A percentile compares a stretch with the other conserved stretches of the same genome.
These are phyloP conservation scores for Cladorhizidae sp. DNA, from an alignment of 37 sponge, comb jelly and placozoan species.

Conservation along the genomic window DNA sequence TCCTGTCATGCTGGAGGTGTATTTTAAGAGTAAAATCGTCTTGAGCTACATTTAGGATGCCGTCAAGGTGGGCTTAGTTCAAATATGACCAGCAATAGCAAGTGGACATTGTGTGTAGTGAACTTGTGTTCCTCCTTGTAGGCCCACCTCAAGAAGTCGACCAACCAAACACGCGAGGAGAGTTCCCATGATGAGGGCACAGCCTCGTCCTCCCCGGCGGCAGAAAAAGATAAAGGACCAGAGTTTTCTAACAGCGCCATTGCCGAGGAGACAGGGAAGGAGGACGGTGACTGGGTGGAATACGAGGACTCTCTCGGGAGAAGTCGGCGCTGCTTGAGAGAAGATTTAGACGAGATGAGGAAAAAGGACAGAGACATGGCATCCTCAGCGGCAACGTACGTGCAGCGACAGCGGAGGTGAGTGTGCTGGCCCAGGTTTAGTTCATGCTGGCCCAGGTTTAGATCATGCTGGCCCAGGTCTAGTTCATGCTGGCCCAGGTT, in stretches of 20 bases:
- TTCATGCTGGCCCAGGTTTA: no score
- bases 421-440: no score
- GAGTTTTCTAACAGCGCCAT: not conserved
- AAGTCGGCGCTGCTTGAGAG: conserved; percentile 57
- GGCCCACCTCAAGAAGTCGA: no score
- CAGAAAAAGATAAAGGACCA: not conserved
- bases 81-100: no score
- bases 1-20: no score
- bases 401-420: conserved; percentile 4
- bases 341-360: conserved; percentile 65
- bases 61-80: not conserved
- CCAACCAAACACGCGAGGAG: no score
- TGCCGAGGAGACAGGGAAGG: not conserved
- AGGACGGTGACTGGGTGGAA: conserved; percentile 73
- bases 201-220: not conserved
- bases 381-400: not conserved
- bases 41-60: no score
- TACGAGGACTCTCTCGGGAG: conserved; percentile 80
- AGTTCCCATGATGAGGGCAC: not conserved
- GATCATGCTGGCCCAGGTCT: no score
- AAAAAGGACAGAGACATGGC: conserved; percentile 27
- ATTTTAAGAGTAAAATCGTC: no score
- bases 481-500: no score
- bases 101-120: no score
- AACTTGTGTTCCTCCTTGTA: no score